These are phyloP conservation scores for Tricholaema leucomelas DNA, from an alignment of 2,113 vertebrate genomes.

Conservation along the genomic window DNA sequence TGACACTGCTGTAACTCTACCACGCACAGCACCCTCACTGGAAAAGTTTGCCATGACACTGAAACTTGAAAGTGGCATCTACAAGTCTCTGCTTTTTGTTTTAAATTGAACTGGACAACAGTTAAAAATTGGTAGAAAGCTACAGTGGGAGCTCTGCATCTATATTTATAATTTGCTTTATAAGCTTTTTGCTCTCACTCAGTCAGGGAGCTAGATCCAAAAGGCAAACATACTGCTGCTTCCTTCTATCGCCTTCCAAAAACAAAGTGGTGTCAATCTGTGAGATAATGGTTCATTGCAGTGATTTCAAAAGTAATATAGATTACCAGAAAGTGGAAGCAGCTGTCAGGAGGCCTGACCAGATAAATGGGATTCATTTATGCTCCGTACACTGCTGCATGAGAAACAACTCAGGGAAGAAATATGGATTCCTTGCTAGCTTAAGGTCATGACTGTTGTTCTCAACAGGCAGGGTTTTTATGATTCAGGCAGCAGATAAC, in stretches of 20 bases:
- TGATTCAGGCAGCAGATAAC: not conserved
- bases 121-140: not conserved
- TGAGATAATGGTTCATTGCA: conserved; percentile 22
- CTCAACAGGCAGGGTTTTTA: not conserved
- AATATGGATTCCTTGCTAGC: not conserved
- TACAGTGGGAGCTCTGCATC: not conserved
- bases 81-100: not conserved
- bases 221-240: conserved; percentile 16
- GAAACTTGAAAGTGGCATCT: not conserved
- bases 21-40: not conserved
- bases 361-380: conserved; percentile 45
- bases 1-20: not conserved
- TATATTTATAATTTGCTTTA: conserved; percentile 40
- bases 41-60: not conserved
- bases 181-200: conserved; percentile 7
- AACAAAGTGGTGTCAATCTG: conserved; percentile 31
- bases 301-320: conserved; percentile 31
- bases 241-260: not conserved
- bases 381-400: not conserved
- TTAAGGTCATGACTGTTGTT: not conserved
- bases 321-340: conserved; percentile 30
- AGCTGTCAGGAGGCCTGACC: conserved; percentile 1
- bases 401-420: not conserved
- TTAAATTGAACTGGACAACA: not conserved
- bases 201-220: not conserved